phyloP scores from a whole-genome alignment of 2,113 vertebrate species.

The Prinia subflava region DNA sequence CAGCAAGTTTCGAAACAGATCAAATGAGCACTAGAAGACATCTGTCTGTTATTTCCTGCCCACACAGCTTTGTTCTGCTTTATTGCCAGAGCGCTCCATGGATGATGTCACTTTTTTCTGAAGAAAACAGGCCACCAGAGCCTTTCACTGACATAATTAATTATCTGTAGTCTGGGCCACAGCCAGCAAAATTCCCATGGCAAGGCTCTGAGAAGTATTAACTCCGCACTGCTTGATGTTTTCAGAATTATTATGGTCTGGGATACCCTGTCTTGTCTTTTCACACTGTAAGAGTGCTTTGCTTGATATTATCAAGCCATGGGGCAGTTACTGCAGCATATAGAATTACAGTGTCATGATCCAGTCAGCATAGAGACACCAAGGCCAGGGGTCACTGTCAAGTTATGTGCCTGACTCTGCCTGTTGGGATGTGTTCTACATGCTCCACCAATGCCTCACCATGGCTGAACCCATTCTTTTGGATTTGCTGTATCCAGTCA shows the following conservation, averaged over 20 bases:
- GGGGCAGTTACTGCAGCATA: constrained; percentile 23
- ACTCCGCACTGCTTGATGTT: constrained; percentile 67
- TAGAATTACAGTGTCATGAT: constrained; percentile 40
- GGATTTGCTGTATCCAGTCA: neutral
- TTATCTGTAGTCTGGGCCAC: constrained; percentile 77
- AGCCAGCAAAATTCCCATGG: constrained; percentile 74
- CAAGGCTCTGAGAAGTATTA: constrained; percentile 67
- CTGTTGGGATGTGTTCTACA: constrained; percentile 33
- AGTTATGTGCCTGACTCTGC: constrained; percentile 15
- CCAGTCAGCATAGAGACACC: constrained; percentile 8
- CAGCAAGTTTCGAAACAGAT: constrained; percentile 66
- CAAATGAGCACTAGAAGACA: constrained; percentile 74
- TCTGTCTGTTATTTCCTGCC: constrained; percentile 80
- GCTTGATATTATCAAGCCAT: constrained; percentile 1
- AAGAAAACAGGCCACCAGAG: constrained; percentile 77
- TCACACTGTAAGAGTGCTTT: constrained; percentile 60
- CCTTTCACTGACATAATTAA: constrained; percentile 82
- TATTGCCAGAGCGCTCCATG: constrained; percentile 73
- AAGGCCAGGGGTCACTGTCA: constrained; percentile 28
- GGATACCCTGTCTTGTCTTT: constrained; percentile 27
- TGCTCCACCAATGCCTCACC: constrained; percentile 29
- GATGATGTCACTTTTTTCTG: constrained; percentile 81
- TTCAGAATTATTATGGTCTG: constrained; percentile 57
- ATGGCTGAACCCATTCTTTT: constrained; percentile 1
- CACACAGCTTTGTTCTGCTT: constrained; percentile 76